These are phyloP conservation scores for Ophraella communa DNA, from an alignment of 2,888 invertebrate genomes.

Conservation along the genomic window DNA sequence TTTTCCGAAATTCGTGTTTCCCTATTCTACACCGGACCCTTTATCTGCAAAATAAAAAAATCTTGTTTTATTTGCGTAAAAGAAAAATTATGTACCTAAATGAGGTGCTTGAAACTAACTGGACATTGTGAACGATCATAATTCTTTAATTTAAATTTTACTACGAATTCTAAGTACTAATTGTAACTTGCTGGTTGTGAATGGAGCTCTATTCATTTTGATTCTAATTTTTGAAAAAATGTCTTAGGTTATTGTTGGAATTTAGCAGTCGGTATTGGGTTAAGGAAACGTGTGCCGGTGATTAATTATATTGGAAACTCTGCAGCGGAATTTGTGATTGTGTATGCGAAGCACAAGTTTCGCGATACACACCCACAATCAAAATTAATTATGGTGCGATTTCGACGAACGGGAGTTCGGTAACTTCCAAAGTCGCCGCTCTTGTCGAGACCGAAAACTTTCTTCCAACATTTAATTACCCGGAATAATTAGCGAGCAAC, in stretches of 20 bases:
- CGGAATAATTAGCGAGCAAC: slow-evolving; percentile 69
- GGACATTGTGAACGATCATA: too few species aligned
- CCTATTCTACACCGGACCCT: too few species aligned
- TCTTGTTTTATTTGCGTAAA: too few species aligned
- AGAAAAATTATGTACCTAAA: too few species aligned
- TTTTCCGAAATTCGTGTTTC: too few species aligned
- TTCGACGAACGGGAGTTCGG: not conserved
- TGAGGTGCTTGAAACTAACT: too few species aligned
- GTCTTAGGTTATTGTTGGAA: not conserved
- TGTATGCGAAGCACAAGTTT: not conserved
- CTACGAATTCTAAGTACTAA: too few species aligned
- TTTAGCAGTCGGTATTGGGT: not conserved
- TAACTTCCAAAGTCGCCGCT: not conserved
- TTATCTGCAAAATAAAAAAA: too few species aligned
- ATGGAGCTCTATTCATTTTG: too few species aligned
- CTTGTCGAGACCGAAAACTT: slow-evolving; percentile 59
- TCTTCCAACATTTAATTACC: slow-evolving; percentile 66
- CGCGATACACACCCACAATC: not conserved
- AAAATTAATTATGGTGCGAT: not conserved
- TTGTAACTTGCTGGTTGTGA: too few species aligned
- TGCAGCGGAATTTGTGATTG: not conserved
- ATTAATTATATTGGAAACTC: not conserved
- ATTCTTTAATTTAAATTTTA: too few species aligned
- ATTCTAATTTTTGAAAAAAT: too few species aligned
- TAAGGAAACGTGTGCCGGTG: not conserved